phyloP scores from a whole-genome alignment of 2,888 invertebrate species.

The Nemotelus pantherinus region DNA sequence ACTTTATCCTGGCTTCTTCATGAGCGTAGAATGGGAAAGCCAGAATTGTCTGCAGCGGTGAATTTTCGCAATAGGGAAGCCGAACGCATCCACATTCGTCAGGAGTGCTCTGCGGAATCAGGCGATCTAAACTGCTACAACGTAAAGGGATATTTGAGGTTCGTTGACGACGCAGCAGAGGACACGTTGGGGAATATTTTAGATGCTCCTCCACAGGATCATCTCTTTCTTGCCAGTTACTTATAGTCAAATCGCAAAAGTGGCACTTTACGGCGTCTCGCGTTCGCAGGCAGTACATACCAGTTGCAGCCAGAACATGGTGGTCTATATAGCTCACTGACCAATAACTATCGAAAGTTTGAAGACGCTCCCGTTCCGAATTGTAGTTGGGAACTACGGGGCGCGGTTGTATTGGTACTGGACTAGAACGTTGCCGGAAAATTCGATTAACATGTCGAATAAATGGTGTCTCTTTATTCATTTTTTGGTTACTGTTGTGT shows the following conservation, averaged over 20 bases:
- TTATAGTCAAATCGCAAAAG: slow-evolving; percentile 76
- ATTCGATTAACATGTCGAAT: slow-evolving; percentile 11
- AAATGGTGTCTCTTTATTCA: background rate
- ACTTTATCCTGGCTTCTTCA: slow-evolving; percentile 67
- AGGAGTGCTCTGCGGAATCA: slow-evolving; percentile 26
- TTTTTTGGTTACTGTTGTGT: no score
- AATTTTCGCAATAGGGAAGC: background rate
- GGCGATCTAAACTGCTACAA: slow-evolving; percentile 48
- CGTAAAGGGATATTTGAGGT: slow-evolving; percentile 69
- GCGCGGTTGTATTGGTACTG: background rate
- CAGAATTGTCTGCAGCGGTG: background rate
- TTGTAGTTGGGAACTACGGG: background rate
- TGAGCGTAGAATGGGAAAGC: slow-evolving; percentile 24
- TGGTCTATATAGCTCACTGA: slow-evolving; percentile 69
- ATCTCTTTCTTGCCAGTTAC: slow-evolving; percentile 79
- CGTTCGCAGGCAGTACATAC: slow-evolving; percentile 80
- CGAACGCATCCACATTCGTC: slow-evolving; percentile 25
- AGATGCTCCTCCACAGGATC: slow-evolving; percentile 78
- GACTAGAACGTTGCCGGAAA: slow-evolving; percentile 3
- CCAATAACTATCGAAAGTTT: slow-evolving; percentile 75
- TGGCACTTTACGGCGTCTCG: slow-evolving; percentile 79
- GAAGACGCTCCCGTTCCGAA: slow-evolving; percentile 71
- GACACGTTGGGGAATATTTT: slow-evolving; percentile 78
- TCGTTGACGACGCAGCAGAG: slow-evolving; percentile 71
- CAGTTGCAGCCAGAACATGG: slow-evolving; percentile 74